Conservation (phyloP, 2,888 invertebrate species). For the Luperina testacea region DNA sequence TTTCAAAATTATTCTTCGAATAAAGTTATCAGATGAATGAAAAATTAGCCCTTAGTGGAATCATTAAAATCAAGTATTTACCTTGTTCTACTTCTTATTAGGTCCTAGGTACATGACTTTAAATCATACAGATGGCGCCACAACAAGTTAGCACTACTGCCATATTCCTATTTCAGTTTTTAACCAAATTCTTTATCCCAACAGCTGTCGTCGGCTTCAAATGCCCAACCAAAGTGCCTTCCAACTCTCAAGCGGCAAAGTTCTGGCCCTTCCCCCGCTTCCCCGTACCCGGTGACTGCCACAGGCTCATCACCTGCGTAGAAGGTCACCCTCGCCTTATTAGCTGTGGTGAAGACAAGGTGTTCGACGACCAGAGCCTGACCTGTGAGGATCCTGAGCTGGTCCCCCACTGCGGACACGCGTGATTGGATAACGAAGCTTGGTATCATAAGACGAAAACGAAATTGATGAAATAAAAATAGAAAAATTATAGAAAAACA, state of each 20-base stretch:
- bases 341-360: constrained; percentile 96
- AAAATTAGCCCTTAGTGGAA: too few relatives aligned
- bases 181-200: constrained; percentile 61
- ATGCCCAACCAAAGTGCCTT: constrained; percentile 96
- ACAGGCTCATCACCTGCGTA: constrained; percentile 96
- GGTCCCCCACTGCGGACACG: constrained; percentile 87
- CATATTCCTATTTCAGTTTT: neutral
- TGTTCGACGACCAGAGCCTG: constrained; percentile 95
- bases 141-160: neutral
- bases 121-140: constrained; percentile 6
- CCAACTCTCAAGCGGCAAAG: constrained; percentile 94
- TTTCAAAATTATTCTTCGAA: too few relatives aligned
- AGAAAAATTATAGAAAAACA: neutral
- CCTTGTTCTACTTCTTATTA: neutral
- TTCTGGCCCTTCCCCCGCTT: constrained; percentile 98
- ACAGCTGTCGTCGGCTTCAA: constrained; percentile 97
- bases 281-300: constrained; percentile 96
- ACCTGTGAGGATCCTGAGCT: constrained; percentile 95
- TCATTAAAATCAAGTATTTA: neutral
- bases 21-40: too few relatives aligned
- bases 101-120: too few relatives aligned
- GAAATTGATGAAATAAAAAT: constrained; percentile 44
- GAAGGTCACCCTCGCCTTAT: constrained; percentile 96
- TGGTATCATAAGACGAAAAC: constrained; percentile 80
- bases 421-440: constrained; percentile 69